These are phyloP conservation scores for human DNA, from an alignment of 2,113 vertebrate species.

Conservation along the genomic window GRCh38 chr2:51301501-51302000, in stretches of 20 bases:
- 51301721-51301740: not conserved
- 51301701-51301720: not conserved
- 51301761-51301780: not conserved
- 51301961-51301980: not conserved
- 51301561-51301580: not conserved
- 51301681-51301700: not conserved
- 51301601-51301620: not conserved
- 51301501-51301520: rapidly evolving
- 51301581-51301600: not conserved
- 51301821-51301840: not conserved
- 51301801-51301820: not conserved
- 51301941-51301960: not conserved
- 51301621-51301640: not conserved
- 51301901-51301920: not conserved
- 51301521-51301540: not conserved
- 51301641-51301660: not conserved
- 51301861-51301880: not conserved
- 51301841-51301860: not conserved
- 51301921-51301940: not conserved
- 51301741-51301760: not conserved
- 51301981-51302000: not conserved
- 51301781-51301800: not conserved
- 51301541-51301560: not conserved
- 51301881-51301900: not conserved
- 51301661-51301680: not conserved